Base-by-base conservation (phyloP, 1,140 invertebrate genomes). In the Aphelenchoides fujianensis region DNA sequence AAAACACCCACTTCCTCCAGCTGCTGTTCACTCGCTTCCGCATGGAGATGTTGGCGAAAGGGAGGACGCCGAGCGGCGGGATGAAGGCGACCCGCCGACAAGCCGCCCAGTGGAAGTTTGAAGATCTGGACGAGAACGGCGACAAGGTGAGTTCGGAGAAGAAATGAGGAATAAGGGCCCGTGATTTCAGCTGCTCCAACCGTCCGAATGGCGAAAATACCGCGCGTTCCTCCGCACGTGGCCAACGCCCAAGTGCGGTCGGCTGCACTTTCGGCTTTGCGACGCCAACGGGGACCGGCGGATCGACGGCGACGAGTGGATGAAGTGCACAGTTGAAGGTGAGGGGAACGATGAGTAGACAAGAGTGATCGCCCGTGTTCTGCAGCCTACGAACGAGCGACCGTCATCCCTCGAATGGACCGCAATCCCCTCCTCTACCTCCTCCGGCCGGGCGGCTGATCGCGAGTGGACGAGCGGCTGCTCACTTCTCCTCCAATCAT, bases 381-480 rank as follows among this genome's bases (percentile, higher is more conserved):
- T 48, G 12, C 23, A 59, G 55, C 55, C 7, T 59, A 59, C 34
- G 55, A 59, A 23, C 55, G 23, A 59, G 5, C 5, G 5, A 19
- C 55, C 28, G 7, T 7, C 7, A 23, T 19, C 7, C 55, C 55
- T 16, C 5, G 19, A 32, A 23, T 59, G 27, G 55, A 59, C 23
- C 55, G 55, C 12, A 59, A 59, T 59, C 55, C 55, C 5, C 34
- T 59, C 5, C 5, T 59, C 55, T 59, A 59, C 34, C 34, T 59
- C 12, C 19, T 59, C 5, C 55, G 55, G 7, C 55, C 55, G 5
- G 55, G 34, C 7, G 41, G 23, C 41, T 16, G n/a, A n/a, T n/a
- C n/a, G n/a, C n/a, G n/a, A n/a, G n/a, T n/a, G n/a, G n/a, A n/a
- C n/a, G n/a, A n/a, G n/a, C n/a, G n/a, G n/a, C n/a, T n/a, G n/a